Evolutionary conservation across 2,797 vertebrate genomes (phyloP).

Genomic region (Spea hammondii): DNA sequence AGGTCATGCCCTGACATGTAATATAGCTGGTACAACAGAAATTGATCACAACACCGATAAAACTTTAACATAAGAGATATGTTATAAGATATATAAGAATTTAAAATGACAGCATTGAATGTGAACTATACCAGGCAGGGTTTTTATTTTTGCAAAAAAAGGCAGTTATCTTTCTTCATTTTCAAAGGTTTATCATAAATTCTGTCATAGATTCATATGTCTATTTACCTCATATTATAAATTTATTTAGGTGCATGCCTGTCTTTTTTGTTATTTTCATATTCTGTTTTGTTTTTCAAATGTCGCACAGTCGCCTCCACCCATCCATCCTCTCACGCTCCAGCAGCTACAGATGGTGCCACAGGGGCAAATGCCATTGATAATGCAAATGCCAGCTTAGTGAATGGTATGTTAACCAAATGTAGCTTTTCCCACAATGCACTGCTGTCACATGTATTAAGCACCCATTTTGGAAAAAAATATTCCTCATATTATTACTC

Average conservation of each 20-base stretch:
- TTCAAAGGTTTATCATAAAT: not conserved
- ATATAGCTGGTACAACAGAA: no score
- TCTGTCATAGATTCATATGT: constrained; percentile 40
- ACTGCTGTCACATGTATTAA: constrained; percentile 2
- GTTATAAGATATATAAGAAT: no score
- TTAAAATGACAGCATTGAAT: no score
- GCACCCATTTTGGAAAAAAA: not conserved
- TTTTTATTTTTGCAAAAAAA: no score
- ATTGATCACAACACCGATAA: no score
- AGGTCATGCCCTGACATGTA: no score
- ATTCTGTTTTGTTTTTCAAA: constrained; percentile 72
- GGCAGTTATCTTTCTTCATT: not conserved
- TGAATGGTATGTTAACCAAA: constrained; percentile 96
- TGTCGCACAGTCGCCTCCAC: constrained; percentile 91
- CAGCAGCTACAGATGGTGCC: constrained; percentile 93
- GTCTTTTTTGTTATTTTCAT: constrained; percentile 67
- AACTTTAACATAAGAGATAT: no score
- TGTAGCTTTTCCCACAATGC: constrained; percentile 46
- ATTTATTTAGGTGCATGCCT: constrained; percentile 50
- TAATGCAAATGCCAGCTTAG: constrained; percentile 91
- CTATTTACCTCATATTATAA: constrained; percentile 11
- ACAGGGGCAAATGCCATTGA: constrained; percentile 90
- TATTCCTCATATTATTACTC: no score
- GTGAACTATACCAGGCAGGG: no score
- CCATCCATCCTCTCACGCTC: constrained; percentile 88